These are phyloP conservation scores for Corydoras maculifer DNA, from an alignment of 2,113 vertebrate species.

Conservation along the genomic window DNA sequence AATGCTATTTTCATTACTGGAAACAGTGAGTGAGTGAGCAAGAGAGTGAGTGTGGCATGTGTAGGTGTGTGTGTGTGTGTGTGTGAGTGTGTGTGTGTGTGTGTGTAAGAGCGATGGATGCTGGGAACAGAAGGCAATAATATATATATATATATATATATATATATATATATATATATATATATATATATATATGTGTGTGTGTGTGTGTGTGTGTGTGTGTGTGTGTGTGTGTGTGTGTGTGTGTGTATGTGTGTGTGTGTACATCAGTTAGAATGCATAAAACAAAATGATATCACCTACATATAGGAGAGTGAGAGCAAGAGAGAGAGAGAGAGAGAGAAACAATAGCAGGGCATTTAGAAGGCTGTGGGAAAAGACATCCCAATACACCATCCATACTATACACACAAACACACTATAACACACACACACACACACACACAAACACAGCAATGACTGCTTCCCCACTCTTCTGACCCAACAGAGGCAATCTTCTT, in stretches of 20 bases:
- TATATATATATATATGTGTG: too few species aligned
- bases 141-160: neutral
- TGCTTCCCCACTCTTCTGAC: conserved; percentile 35
- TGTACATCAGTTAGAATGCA: too few species aligned
- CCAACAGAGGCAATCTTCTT: neutral
- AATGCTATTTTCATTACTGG: conserved; percentile 69
- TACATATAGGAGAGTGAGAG: neutral
- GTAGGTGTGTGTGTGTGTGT: too few species aligned
- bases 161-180: conserved; percentile 3
- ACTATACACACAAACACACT: conserved; percentile 9
- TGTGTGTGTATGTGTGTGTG: too few species aligned
- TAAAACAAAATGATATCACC: too few species aligned
- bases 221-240: too few species aligned
- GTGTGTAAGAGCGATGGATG: neutral
- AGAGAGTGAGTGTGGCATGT: too few species aligned
- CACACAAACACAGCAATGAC: conserved; percentile 25
- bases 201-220: too few species aligned
- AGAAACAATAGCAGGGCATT: conserved; percentile 79
- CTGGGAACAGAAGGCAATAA: too few species aligned
- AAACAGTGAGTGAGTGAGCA: conserved; percentile 17
- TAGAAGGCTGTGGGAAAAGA: conserved; percentile 82
- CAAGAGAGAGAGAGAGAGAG: neutral
- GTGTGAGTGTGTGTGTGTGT: neutral
- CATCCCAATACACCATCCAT: conserved; percentile 56
- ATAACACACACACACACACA: conserved; percentile 53